These are phyloP conservation scores for Margarornis squamiger DNA, from an alignment of 2,797 vertebrate species.

Conservation along the genomic window DNA sequence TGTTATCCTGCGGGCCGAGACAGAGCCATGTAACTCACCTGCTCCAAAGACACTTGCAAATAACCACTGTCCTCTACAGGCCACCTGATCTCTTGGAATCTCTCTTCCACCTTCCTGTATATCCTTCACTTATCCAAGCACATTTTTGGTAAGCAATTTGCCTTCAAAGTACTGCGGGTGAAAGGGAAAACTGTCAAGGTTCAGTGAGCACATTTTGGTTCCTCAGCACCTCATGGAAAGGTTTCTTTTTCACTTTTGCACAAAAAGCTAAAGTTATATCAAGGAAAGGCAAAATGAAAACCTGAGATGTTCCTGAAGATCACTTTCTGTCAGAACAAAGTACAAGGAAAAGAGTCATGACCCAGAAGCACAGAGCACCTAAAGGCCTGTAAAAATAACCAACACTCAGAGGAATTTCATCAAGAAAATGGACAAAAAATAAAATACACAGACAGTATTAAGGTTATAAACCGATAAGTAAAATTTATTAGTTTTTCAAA, in stretches of 20 bases:
- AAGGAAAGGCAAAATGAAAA: constrained; percentile 10
- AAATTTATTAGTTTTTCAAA: constrained; percentile 22
- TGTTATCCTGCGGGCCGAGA: background rate
- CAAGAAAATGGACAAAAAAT: constrained; percentile 43
- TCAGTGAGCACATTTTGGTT: constrained; percentile 27
- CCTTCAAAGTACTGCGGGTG: constrained; percentile 8
- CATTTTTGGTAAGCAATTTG: background rate
- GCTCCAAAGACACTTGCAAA: background rate
- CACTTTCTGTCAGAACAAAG: constrained; percentile 13
- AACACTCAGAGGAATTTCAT: constrained; percentile 48
- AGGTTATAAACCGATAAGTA: constrained; percentile 45
- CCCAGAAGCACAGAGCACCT: background rate
- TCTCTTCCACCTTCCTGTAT: background rate
- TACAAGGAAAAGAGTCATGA: background rate
- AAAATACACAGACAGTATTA: constrained; percentile 37
- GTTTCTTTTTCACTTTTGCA: constrained; percentile 36
- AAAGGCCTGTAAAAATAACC: constrained; percentile 8
- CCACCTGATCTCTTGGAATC: background rate
- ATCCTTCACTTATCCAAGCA: background rate
- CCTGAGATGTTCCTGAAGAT: background rate
- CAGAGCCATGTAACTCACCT: background rate
- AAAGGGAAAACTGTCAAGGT: constrained; percentile 54
- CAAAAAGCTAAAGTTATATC: background rate
- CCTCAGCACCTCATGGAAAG: background rate
- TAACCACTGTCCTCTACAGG: background rate